These are phyloP conservation scores for Gryllus bimaculatus DNA, from an alignment of 1,140 invertebrate species.

Conservation along the genomic window DNA sequence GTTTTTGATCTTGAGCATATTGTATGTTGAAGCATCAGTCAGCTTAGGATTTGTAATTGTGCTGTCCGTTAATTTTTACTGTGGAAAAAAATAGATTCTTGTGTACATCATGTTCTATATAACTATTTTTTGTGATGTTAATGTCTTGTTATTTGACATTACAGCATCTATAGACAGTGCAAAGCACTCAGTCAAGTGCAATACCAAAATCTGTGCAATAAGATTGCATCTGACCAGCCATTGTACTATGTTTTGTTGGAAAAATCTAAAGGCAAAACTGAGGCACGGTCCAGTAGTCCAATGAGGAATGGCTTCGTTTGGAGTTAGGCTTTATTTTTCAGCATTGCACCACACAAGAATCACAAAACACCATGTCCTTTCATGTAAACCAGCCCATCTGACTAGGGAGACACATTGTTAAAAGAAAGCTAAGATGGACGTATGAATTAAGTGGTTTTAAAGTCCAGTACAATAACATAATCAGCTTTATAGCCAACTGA, in stretches of 20 bases:
- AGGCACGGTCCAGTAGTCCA: slow-evolving; percentile 17
- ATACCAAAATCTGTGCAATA: slow-evolving; percentile 13
- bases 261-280: slow-evolving; percentile 18
- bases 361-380: slow-evolving; percentile 12
- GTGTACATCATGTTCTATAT: background rate
- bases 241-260: slow-evolving; percentile 21
- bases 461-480: slow-evolving; percentile 19
- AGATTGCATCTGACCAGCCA: slow-evolving; percentile 18
- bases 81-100: background rate
- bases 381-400: slow-evolving; percentile 12
- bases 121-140: slow-evolving; percentile 15
- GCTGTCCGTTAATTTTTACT: background rate
- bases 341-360: slow-evolving; percentile 17
- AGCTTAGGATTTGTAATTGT: no score
- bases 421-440: slow-evolving; percentile 18
- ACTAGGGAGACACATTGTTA: slow-evolving; percentile 17
- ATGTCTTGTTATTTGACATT: slow-evolving; percentile 23
- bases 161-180: slow-evolving; percentile 21
- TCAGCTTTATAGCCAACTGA: slow-evolving; percentile 16
- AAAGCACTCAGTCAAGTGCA: slow-evolving; percentile 18
- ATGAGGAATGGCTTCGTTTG: slow-evolving; percentile 20
- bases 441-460: slow-evolving; percentile 19
- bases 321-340: slow-evolving; percentile 22
- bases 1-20: no score
- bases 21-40: no score